Conservation (phyloP, 2,797 vertebrate species). For the Buceros bicornis region DNA sequence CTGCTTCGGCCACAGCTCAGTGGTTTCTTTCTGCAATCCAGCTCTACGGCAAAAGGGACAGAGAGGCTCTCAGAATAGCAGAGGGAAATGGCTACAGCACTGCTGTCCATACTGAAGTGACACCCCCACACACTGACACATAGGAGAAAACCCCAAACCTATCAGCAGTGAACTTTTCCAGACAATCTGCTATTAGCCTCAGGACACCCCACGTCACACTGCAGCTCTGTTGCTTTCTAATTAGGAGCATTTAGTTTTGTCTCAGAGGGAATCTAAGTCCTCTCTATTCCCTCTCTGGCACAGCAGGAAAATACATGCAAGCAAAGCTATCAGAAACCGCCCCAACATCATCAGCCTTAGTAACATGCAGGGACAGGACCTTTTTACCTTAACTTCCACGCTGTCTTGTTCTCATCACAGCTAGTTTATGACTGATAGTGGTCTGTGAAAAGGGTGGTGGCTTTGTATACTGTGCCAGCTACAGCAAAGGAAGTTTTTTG, state of each 20-base stretch:
- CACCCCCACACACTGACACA: neutral
- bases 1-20: constrained; percentile 40
- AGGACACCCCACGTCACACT: neutral
- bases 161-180: neutral
- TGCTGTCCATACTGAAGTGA: neutral
- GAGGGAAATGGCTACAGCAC: neutral
- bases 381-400: neutral
- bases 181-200: neutral
- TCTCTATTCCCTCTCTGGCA: neutral
- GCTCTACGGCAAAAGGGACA: neutral
- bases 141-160: neutral
- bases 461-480: neutral
- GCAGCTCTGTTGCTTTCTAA: neutral
- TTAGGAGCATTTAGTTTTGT: neutral
- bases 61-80: neutral
- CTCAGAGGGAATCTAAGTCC: neutral
- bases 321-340: neutral
- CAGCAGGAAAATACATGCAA: neutral
- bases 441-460: neutral
- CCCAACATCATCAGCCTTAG: neutral
- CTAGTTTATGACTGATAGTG: neutral
- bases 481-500: neutral
- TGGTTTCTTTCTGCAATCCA: neutral
- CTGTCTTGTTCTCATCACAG: neutral
- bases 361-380: neutral